Conservation (phyloP, 2,113 vertebrate species). For the Chrysemys picta region DNA sequence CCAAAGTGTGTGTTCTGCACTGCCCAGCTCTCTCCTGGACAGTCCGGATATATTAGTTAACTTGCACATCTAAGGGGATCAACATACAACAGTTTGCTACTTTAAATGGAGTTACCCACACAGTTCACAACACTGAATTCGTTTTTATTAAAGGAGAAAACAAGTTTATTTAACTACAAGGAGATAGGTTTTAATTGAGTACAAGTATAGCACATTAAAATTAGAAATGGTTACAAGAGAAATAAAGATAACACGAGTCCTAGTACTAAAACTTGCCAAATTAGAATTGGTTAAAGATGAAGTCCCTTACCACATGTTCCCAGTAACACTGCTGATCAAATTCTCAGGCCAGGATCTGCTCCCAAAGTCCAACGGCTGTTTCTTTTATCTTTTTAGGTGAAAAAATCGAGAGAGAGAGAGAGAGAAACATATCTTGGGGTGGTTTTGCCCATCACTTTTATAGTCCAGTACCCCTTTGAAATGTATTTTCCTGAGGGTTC, state of each 20-base stretch:
- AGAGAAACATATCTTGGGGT: not conserved
- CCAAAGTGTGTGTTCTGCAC: not conserved
- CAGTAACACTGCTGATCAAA: not conserved
- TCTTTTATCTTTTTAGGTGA: not conserved
- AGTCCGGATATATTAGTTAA: too few species aligned
- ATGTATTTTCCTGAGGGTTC: not conserved
- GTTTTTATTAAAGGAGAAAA: too few species aligned
- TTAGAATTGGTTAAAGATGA: not conserved
- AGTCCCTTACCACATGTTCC: not conserved
- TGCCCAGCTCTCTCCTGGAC: not conserved
- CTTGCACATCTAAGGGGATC: not conserved
- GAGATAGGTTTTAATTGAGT: too few species aligned
- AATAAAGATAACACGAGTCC: not conserved
- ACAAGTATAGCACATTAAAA: too few species aligned
- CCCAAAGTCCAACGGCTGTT: not conserved
- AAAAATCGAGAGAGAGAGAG: too few species aligned
- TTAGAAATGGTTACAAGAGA: not conserved
- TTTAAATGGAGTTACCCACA: too few species aligned
- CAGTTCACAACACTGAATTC: too few species aligned
- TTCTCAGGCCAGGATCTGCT: not conserved
- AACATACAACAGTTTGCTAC: not conserved
- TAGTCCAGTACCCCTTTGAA: not conserved
- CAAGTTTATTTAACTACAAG: too few species aligned
- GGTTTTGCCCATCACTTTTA: not conserved
- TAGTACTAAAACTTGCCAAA: not conserved